Evolutionary conservation across 2,113 vertebrate species (phyloP), one percentile per base, ranked within the genome.

Genomic region (Platichthys flesus): DNA sequence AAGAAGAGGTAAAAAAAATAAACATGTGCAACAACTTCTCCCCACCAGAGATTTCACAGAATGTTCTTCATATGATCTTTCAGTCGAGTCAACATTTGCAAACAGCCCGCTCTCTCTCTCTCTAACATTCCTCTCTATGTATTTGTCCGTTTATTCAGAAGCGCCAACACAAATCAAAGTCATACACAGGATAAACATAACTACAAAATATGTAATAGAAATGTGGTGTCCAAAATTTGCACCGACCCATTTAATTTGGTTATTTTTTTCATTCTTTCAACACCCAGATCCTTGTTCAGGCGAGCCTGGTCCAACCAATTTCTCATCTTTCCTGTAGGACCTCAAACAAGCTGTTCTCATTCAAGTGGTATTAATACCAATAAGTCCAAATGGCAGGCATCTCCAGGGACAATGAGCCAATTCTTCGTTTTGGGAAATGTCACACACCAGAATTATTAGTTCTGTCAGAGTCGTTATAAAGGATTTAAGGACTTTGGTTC

Each of bases 341-440:
- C 26, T 14, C 20, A 57, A 40, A 60, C 56, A 76, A 71, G 40
- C 51, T 76, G 64, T 76, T 68, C 45, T 56, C 58, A 71, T 70
- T 70, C 52, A 67, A 57, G 13, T 59, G 51, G 71, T 52, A 76
- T 65, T 71, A 54, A 60, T 49, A 75, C 56, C 20, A 69, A 31
- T 58, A n/a, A 31, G 68, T 60, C 47, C 71, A 79, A 64, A 60
- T 74, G 78, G 71, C 40, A 28, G 31, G 26, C 61, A 26, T 79
- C 42, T 63, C 59, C 57, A 52, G 47, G 73, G 61, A 79, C 13
- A 63, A 9, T 58, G 7, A 69, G 54, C 56, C 54, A 28, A 26
- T 20, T 71, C 64, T 78, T 67, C 51, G 45, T 78, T 18, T 5
- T 31, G 9, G 58, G 57, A 79, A 67, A 74, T 59, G 23, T 49